These are phyloP conservation scores for Yoshiicerus persimilis DNA, from an alignment of 1,140 invertebrate species.

Conservation along the genomic window DNA sequence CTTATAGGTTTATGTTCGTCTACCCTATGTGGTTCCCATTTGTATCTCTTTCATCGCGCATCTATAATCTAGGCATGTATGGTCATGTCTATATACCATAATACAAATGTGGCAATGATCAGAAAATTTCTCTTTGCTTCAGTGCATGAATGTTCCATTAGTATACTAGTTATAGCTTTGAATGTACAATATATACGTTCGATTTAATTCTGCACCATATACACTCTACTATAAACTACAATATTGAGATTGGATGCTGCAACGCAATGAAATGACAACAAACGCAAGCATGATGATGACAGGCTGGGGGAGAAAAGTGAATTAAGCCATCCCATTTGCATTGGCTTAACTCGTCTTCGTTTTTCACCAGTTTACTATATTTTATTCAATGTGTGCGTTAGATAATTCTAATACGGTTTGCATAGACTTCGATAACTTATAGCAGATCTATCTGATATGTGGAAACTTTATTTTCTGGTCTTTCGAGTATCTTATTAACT, in stretches of 20 bases:
- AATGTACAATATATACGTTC: too few relatives aligned
- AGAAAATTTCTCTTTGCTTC: too few relatives aligned
- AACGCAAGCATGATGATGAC: not conserved
- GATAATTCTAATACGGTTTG: not conserved
- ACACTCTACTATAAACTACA: not conserved
- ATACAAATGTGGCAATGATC: too few relatives aligned
- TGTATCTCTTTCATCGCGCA: too few relatives aligned
- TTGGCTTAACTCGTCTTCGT: not conserved
- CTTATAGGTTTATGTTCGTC: not conserved
- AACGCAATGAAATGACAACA: not conserved
- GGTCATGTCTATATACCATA: too few relatives aligned
- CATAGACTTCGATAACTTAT: not conserved
- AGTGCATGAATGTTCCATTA: too few relatives aligned
- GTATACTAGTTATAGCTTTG: too few relatives aligned
- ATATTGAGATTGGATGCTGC: not conserved
- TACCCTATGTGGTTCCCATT: too few relatives aligned
- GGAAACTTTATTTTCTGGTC: not conserved
- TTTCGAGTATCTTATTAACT: not conserved
- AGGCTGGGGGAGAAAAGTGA: not conserved
- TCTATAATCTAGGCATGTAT: too few relatives aligned
- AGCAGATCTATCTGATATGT: not conserved
- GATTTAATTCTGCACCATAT: not conserved
- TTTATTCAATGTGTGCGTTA: not conserved
- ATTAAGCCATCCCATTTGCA: conserved; percentile 37
- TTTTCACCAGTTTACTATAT: not conserved